Conservation (phyloP, 2,797 vertebrate genomes). For the Amblyopsis hoosieri region DNA sequence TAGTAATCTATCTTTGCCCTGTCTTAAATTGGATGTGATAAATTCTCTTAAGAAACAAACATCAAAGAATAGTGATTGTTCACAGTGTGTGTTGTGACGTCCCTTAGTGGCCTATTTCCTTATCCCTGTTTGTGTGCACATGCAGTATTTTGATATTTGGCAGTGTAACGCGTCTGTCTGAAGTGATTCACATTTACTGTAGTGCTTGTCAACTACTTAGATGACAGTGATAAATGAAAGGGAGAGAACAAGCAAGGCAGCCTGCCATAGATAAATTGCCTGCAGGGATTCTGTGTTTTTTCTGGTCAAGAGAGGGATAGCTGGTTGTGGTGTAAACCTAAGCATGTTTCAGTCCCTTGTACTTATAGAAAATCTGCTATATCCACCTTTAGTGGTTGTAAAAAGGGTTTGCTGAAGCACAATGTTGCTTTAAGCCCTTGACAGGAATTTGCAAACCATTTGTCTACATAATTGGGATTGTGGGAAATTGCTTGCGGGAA, state of each 20-base stretch:
- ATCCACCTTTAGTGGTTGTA: background rate
- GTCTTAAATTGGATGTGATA: background rate
- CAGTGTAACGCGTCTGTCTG: conserved; percentile 56
- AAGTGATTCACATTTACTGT: conserved; percentile 69
- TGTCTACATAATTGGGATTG: too few species aligned
- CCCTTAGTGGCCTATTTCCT: conserved; percentile 27
- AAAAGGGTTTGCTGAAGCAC: background rate
- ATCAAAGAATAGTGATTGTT: background rate
- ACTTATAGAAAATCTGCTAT: background rate
- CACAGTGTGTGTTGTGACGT: conserved; percentile 2
- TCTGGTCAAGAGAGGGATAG: conserved; percentile 36
- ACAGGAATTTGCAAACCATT: too few species aligned
- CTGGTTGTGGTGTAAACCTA: conserved; percentile 16
- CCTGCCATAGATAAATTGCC: conserved; percentile 53
- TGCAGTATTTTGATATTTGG: conserved; percentile 39
- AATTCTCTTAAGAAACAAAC: background rate
- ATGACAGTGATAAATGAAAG: conserved; percentile 64
- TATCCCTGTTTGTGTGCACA: conserved; percentile 30
- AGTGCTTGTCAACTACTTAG: conserved; percentile 54
- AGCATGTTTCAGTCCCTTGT: background rate
- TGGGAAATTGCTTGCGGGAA: too few species aligned
- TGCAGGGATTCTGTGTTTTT: conserved; percentile 42
- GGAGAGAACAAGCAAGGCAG: conserved; percentile 47
- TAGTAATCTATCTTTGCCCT: background rate
- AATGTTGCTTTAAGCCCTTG: too few species aligned